Evolutionary conservation across 2,113 vertebrate species (phyloP).

Genomic region (Toxostoma redivivum): DNA sequence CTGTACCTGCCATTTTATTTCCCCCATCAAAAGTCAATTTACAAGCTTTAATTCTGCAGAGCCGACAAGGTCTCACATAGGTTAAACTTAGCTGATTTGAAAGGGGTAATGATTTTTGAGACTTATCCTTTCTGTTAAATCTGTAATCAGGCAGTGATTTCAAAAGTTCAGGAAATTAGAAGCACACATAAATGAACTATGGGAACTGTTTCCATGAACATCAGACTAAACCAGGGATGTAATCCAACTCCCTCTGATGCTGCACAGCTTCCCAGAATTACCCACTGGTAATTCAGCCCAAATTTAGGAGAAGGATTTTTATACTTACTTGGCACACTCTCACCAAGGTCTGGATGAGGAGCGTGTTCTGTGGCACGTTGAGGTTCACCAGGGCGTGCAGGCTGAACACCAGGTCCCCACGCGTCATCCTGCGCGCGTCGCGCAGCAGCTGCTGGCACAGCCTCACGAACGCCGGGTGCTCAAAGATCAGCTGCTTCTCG

Average conservation of each 20-base stretch:
- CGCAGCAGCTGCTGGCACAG: slow-evolving; percentile 76
- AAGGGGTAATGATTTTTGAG: not conserved
- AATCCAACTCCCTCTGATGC: not conserved
- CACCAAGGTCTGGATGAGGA: slow-evolving; percentile 84
- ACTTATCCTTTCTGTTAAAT: not conserved
- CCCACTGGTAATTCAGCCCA: fast-evolving
- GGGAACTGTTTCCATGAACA: not conserved
- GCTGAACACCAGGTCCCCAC: slow-evolving; percentile 68
- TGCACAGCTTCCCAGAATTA: not conserved
- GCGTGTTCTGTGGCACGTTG: slow-evolving; percentile 80
- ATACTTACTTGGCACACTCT: slow-evolving; percentile 82
- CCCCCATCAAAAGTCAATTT: not conserved
- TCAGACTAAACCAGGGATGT: not conserved
- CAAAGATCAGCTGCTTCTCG: slow-evolving; percentile 81
- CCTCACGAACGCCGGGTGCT: slow-evolving; percentile 74
- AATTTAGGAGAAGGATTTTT: not conserved
- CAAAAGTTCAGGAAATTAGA: not conserved
- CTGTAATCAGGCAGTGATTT: not conserved
- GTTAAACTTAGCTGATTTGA: not conserved
- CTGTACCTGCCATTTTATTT: not conserved
- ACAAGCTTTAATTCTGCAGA: not conserved
- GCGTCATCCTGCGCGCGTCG: slow-evolving; percentile 43
- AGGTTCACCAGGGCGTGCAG: slow-evolving; percentile 79
- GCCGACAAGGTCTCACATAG: not conserved
- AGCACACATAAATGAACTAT: not conserved